Base-by-base conservation (phyloP, 2,888 invertebrate genomes). In the Phlogophora meticulosa region DNA sequence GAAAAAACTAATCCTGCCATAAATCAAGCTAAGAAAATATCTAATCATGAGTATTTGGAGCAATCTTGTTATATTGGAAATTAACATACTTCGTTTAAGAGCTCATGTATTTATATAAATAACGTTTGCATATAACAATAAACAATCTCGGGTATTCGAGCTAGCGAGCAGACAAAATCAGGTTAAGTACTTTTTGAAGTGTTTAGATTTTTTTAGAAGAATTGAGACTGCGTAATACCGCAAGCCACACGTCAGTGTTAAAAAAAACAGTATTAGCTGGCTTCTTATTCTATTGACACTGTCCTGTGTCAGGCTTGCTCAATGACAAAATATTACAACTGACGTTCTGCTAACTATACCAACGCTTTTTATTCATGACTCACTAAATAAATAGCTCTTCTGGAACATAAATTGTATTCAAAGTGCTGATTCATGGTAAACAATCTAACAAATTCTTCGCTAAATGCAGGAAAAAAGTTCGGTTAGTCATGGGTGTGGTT, bases 381-480 rank as follows among this genome's bases (percentile, higher is more conserved):
- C 74, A 78, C 38, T 49, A 28, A 55, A 61, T 45, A 72, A 73
- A 46, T 63, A 61, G 28, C 17, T 42, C 10, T 42, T 22, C 68
- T 48, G 34, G n/a, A 60, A 32, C 36, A 55, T 52, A 62, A 42
- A 69, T 52, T 53, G 38, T 48, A 43, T 58, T 65, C 55, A 32
- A 65, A 65, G 22, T 57, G 53, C 76, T 77, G 71, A 79, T 20
- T 75, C 80, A 79, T 24, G 32, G 49, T 45, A 59, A 71, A 71
- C 36, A 57, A 49, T 61, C 46, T 17, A 34, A n/a, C 34, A 46
- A 66, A 66, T 71, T 55, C 24, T 46, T 55, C 20, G 24, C 20
- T 46, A 2, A 17, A 24, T 36, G 32, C 55, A 62, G 42, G 55
- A 45, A 62, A n/a, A 72, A 62, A 46, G 17, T 22, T 36, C 4